Conservation (phyloP, 1,140 invertebrate species). For the Lordiphosa mommai region DNA sequence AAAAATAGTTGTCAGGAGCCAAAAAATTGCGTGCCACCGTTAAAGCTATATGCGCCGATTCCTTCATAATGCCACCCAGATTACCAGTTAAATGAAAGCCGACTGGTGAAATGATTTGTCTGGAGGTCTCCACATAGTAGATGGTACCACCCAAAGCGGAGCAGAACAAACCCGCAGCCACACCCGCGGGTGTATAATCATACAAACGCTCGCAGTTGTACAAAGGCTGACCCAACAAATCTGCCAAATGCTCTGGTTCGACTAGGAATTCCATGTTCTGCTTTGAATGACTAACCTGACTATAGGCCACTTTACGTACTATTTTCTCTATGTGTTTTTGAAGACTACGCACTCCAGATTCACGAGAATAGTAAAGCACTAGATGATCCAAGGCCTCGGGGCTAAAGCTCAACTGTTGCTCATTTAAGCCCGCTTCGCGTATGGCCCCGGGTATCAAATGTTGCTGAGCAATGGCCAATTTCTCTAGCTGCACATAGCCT, state of each 20-base stretch:
- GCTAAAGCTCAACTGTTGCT: slow-evolving; percentile 84
- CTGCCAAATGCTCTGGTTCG: no score
- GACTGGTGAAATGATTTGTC: no score
- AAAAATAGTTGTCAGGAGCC: not conserved
- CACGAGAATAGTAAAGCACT: slow-evolving; percentile 95
- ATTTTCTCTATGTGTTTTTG: slow-evolving; percentile 98
- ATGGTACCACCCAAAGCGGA: slow-evolving; percentile 96
- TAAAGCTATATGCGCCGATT: no score
- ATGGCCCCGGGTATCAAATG: slow-evolving; percentile 91
- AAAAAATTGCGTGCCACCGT: no score
- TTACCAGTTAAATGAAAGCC: not conserved
- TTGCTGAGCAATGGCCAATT: slow-evolving; percentile 94
- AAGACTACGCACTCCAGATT: slow-evolving; percentile 96
- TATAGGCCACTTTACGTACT: slow-evolving; percentile 85
- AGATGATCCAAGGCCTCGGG: slow-evolving; percentile 86
- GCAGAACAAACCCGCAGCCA: slow-evolving; percentile 98
- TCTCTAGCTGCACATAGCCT: slow-evolving; percentile 97
- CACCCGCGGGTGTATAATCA: slow-evolving; percentile 81
- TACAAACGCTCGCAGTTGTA: not conserved
- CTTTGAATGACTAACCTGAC: not conserved
- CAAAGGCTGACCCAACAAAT: no score
- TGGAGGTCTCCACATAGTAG: not conserved
- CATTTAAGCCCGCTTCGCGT: slow-evolving; percentile 86
- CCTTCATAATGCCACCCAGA: slow-evolving; percentile 15
- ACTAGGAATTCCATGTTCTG: not conserved